phyloP scores from a whole-genome alignment of 2,797 vertebrate genomes.

The Phoeniculus purpureus region DNA sequence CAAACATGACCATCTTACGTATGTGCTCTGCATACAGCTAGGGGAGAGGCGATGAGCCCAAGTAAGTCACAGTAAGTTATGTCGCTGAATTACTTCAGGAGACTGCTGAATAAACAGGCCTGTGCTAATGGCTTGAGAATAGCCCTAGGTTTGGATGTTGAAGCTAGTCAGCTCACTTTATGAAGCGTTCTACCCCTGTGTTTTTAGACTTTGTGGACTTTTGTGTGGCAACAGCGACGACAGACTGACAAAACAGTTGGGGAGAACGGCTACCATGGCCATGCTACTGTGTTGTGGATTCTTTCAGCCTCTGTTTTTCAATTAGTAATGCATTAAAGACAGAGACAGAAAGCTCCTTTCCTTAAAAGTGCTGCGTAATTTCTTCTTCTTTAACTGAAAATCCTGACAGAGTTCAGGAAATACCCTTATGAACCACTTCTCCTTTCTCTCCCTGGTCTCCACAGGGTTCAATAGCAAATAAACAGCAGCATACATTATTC shows the following conservation, averaged over 20 bases:
- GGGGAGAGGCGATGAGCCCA: neutral
- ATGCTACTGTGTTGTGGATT: neutral
- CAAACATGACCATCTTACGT: neutral
- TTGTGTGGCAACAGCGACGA: neutral
- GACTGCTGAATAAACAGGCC: neutral
- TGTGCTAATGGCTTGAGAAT: neutral
- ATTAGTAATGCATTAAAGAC: conserved; percentile 41
- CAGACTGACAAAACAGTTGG: neutral
- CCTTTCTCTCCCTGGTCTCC: conserved; percentile 54
- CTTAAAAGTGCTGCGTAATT: conserved; percentile 87
- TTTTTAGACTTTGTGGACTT: neutral
- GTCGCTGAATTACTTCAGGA: neutral
- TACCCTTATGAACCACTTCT: conserved; percentile 68
- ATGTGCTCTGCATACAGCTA: neutral
- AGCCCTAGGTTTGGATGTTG: neutral
- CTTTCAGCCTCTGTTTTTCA: conserved; percentile 29
- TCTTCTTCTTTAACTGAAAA: conserved; percentile 83
- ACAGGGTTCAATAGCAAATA: neutral
- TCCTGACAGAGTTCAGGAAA: conserved; percentile 79
- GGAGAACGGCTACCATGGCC: neutral
- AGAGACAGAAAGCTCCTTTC: conserved; percentile 66
- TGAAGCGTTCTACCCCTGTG: neutral
- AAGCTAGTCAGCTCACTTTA: neutral
- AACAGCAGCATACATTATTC: conserved; percentile 47
- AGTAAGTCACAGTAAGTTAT: neutral